A percentile compares a stretch with the other conserved stretches of the same genome.
phyloP scores from a whole-genome alignment of 2,113 vertebrate species.

The Delphinapterus leucas region DNA sequence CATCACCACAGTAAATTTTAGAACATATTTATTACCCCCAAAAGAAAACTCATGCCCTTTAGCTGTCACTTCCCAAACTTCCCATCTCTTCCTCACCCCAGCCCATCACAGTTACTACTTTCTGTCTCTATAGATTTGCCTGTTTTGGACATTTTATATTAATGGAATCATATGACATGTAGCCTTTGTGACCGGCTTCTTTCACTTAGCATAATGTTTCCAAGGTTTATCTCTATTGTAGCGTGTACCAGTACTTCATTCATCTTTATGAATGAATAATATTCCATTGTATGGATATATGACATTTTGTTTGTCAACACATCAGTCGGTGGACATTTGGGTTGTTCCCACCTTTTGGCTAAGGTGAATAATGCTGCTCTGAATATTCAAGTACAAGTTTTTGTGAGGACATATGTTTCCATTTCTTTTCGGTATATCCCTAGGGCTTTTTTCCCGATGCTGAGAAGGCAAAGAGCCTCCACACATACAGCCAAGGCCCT shows the following conservation, averaged over 20 bases:
- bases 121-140: not conserved
- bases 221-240: not conserved
- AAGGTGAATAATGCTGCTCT: not conserved
- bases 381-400: not conserved
- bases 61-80: not conserved
- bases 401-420: not conserved
- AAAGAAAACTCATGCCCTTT: not conserved
- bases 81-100: not conserved
- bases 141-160: not conserved
- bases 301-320: not conserved
- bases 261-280: not conserved
- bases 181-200: not conserved
- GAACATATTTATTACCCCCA: not conserved
- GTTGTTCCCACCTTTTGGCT: not conserved
- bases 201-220: not conserved
- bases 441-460: not conserved
- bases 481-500: not conserved
- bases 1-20: not conserved
- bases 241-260: not conserved
- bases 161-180: not conserved
- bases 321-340: not conserved
- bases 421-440: not conserved
- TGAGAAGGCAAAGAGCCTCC: not conserved
- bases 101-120: not conserved
- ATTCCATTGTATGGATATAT: not conserved